Percentiles rank a stretch among this genome's conserved stretches.
These are phyloP conservation scores for Sorex araneus DNA, from an alignment of 2,113 vertebrate genomes.

Conservation along the genomic window DNA sequence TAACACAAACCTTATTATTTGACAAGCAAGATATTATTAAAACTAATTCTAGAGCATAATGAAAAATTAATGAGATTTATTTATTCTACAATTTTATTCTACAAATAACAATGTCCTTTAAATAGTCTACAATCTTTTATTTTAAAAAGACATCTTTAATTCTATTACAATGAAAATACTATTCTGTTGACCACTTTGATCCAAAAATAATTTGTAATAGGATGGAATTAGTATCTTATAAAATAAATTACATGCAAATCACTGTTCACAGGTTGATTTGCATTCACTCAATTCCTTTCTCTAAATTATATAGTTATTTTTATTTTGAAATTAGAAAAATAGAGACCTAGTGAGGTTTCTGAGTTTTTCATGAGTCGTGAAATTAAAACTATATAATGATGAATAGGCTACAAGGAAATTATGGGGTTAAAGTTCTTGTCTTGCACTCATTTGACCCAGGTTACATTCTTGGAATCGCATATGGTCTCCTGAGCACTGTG, in stretches of 20 bases:
- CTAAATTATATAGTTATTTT: slow-evolving; percentile 15
- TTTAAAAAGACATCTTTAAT: background rate
- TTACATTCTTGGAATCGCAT: too few relatives aligned
- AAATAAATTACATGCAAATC: slow-evolving; percentile 10
- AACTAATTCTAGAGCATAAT: slow-evolving; percentile 63
- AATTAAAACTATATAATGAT: background rate
- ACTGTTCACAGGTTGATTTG: slow-evolving; percentile 18
- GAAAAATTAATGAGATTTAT: slow-evolving; percentile 69
- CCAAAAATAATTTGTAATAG: slow-evolving; percentile 57
- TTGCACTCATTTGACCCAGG: too few relatives aligned
- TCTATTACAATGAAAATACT: slow-evolving; percentile 12
- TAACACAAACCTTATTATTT: slow-evolving; percentile 39
- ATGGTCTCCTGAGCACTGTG: too few relatives aligned
- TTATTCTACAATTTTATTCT: slow-evolving; percentile 61
- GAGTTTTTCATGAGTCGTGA: background rate
- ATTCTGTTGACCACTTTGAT: slow-evolving; percentile 18
- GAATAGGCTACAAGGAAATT: too few relatives aligned
- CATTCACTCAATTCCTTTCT: background rate
- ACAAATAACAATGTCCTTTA: slow-evolving; percentile 63
- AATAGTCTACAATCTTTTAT: slow-evolving; percentile 54
- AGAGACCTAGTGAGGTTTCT: background rate
- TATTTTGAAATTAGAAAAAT: slow-evolving; percentile 31
- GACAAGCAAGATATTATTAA: slow-evolving; percentile 69
- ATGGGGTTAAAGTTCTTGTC: too few relatives aligned
- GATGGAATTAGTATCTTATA: background rate